Evolutionary conservation across 2,113 vertebrate species (phyloP).

Genomic region (Cyanoderma ruficeps): DNA sequence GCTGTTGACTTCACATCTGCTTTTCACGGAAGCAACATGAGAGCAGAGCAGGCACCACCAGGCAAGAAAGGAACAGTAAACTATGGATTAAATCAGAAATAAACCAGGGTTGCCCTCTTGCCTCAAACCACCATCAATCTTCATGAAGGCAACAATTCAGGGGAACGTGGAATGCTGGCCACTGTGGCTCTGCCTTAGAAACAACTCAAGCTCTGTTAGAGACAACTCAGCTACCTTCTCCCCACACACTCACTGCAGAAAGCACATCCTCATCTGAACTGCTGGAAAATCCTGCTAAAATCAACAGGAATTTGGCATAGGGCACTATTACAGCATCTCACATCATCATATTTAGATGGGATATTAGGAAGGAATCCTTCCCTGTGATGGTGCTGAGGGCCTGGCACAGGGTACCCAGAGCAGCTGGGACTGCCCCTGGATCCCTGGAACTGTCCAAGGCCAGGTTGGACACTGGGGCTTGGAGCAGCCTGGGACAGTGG

Average conservation of each 20-base stretch:
- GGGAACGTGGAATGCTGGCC: neutral
- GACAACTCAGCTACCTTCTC: neutral
- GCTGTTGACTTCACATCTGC: neutral
- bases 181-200: neutral
- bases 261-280: neutral
- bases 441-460: neutral
- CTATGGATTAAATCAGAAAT: neutral
- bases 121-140: constrained; percentile 17
- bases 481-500: neutral
- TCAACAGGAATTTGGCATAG: neutral
- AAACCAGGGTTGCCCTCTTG: neutral
- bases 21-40: neutral
- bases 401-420: neutral
- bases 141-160: constrained; percentile 11
- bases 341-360: neutral
- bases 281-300: neutral
- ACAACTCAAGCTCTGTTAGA: neutral
- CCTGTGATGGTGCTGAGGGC: rapidly evolving
- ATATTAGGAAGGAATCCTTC: rapidly evolving
- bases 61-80: neutral
- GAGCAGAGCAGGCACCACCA: neutral
- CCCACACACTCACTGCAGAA: neutral
- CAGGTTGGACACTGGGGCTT: neutral
- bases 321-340: neutral
- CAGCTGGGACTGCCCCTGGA: neutral